Evolutionary conservation across 37 sponge, comb jelly and placozoan species (phyloP).

Genomic region (Mnemiopsis leidyi): DNA sequence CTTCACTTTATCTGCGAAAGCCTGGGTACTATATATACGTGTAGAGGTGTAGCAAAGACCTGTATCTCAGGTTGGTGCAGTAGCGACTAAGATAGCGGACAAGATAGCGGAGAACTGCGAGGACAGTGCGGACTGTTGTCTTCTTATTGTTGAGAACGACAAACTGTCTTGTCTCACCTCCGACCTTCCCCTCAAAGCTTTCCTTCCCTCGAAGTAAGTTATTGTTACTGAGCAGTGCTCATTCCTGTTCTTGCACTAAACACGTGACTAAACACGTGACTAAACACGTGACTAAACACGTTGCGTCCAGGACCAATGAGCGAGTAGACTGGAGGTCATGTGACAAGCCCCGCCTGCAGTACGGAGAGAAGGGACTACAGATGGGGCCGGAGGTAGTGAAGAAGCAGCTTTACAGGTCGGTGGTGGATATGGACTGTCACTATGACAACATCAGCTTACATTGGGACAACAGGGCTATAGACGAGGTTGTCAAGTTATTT

Average conservation of each 20-base stretch:
- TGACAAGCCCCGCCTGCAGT: slow-evolving; percentile 27
- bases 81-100: slow-evolving; percentile 23
- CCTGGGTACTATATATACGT: too few species aligned
- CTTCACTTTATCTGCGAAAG: too few species aligned
- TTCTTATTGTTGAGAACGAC: slow-evolving; percentile 30
- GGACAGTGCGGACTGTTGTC: background rate
- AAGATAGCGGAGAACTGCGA: slow-evolving; percentile 61
- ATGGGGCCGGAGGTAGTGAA: slow-evolving; percentile 49
- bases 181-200: slow-evolving; percentile 36
- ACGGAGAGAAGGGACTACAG: slow-evolving; percentile 19
- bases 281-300: too few species aligned
- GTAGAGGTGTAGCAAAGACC: too few species aligned
- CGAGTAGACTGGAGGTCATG: slow-evolving; percentile 41
- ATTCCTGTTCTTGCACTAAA: too few species aligned
- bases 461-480: slow-evolving; percentile 53
- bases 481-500: slow-evolving; percentile 35
- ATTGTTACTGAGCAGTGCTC: too few species aligned
- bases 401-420: slow-evolving; percentile 37
- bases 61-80: slow-evolving; percentile 57
- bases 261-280: too few species aligned
- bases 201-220: slow-evolving; percentile 37
- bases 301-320: slow-evolving; percentile 24
- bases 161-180: background rate
- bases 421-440: slow-evolving; percentile 55
- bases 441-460: slow-evolving; percentile 11